phyloP scores from a whole-genome alignment of 2,888 invertebrate genomes.

The Silvanus unidentatus region DNA sequence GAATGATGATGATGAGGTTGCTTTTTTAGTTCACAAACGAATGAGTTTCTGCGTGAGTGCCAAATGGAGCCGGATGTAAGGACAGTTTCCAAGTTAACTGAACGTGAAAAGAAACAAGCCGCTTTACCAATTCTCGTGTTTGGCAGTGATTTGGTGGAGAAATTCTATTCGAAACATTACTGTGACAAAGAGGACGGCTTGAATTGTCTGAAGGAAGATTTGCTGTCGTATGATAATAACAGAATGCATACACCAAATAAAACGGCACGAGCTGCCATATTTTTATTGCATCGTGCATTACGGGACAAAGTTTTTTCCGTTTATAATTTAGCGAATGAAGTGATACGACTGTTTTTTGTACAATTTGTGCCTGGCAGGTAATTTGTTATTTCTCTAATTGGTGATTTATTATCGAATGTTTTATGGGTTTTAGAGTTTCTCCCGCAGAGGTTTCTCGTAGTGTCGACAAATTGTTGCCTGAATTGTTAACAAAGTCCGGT shows the following conservation, averaged over 20 bases:
- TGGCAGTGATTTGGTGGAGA: slow-evolving; percentile 84
- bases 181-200: slow-evolving; percentile 85
- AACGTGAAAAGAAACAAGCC: slow-evolving; percentile 80
- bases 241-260: slow-evolving; percentile 62
- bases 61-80: slow-evolving; percentile 56
- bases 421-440: slow-evolving; percentile 58
- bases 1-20: not conserved
- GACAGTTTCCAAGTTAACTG: slow-evolving; percentile 59
- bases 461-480: slow-evolving; percentile 76
- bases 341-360: slow-evolving; percentile 71
- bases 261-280: slow-evolving; percentile 74
- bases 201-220: slow-evolving; percentile 57
- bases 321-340: slow-evolving; percentile 77
- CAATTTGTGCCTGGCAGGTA: slow-evolving; percentile 79
- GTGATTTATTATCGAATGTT: not conserved
- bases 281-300: slow-evolving; percentile 71
- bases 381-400: slow-evolving; percentile 2
- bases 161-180: slow-evolving; percentile 85
- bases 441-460: slow-evolving; percentile 76
- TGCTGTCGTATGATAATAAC: slow-evolving; percentile 47
- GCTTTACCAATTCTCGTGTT: slow-evolving; percentile 87
- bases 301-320: slow-evolving; percentile 87
- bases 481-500: slow-evolving; percentile 76
- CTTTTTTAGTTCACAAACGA: slow-evolving; percentile 76
- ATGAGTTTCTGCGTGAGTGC: slow-evolving; percentile 71